These are phyloP conservation scores for Cerastoderma edule DNA, from an alignment of 2,888 invertebrate species.

Conservation along the genomic window DNA sequence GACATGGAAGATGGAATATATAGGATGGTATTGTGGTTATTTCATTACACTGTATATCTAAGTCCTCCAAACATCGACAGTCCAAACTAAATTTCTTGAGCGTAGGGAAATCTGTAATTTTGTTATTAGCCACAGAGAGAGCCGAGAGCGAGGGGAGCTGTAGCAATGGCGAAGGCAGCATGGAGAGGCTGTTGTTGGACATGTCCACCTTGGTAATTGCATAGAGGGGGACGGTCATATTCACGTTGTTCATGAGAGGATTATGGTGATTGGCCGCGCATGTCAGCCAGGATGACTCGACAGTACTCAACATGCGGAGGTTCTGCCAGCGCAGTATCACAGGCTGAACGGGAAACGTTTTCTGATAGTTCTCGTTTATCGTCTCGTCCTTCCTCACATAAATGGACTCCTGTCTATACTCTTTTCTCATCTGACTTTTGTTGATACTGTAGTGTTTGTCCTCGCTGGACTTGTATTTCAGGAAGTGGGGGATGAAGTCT, in stretches of 20 bases:
- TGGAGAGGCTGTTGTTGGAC: constrained; percentile 92
- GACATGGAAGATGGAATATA: constrained; percentile 91
- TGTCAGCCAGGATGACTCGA: constrained; percentile 91
- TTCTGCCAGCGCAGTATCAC: constrained; percentile 95
- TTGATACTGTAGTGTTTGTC: constrained; percentile 96
- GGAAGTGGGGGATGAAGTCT: constrained; percentile 87
- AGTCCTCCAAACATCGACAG: constrained; percentile 92
- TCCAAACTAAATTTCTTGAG: constrained; percentile 69
- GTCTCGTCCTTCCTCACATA: constrained; percentile 83
- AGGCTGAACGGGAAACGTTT: constrained; percentile 84
- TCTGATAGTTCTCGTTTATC: constrained; percentile 57
- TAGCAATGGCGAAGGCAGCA: constrained; percentile 92
- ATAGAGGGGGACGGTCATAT: constrained; percentile 89
- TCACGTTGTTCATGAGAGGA: constrained; percentile 90
- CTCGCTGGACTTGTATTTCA: constrained; percentile 91
- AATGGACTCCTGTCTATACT: constrained; percentile 85
- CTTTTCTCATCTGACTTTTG: constrained; percentile 91
- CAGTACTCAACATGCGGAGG: constrained; percentile 88
- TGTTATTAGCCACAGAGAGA: constrained; percentile 92
- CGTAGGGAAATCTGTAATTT: constrained; percentile 91
- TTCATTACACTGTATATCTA: constrained; percentile 93
- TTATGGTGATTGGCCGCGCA: constrained; percentile 94
- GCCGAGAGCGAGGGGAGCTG: constrained; percentile 90
- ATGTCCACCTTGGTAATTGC: constrained; percentile 97
- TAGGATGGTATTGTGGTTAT: constrained; percentile 92